These are phyloP conservation scores for Dorcus parallelipipedus DNA, from an alignment of 2,888 invertebrate species.

Conservation along the genomic window DNA sequence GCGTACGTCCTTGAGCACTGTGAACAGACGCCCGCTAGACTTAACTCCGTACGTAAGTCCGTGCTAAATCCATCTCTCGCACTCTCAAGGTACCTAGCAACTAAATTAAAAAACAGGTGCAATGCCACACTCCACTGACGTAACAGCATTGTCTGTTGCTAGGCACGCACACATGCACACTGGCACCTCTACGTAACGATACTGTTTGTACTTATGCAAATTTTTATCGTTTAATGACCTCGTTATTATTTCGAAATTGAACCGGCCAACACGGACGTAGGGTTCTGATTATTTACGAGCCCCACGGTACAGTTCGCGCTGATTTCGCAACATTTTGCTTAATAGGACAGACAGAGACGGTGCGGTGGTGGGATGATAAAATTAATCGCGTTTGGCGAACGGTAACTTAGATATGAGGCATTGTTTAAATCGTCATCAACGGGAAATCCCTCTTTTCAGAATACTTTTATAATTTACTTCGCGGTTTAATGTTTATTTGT, in stretches of 20 bases:
- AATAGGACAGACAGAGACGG: no score
- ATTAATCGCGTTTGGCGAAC: no score
- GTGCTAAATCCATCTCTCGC: conserved; percentile 7
- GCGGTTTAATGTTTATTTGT: no score
- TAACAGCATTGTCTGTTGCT: conserved; percentile 8
- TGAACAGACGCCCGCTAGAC: conserved; percentile 22
- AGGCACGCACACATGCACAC: background rate
- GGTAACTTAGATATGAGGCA: no score
- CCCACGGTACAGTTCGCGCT: no score
- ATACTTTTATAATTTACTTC: no score
- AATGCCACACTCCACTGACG: conserved; percentile 5
- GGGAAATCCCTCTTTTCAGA: no score
- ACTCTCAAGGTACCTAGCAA: conserved; percentile 13
- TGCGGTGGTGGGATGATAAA: no score
- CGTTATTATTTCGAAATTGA: background rate
- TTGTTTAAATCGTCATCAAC: no score
- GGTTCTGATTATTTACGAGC: no score
- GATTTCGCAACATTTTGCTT: no score
- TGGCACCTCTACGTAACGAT: background rate
- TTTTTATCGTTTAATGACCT: conserved; percentile 2
- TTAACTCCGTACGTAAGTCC: conserved; percentile 16
- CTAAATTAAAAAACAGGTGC: conserved; percentile 17
- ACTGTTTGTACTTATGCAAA: conserved; percentile 1
- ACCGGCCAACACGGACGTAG: no score
- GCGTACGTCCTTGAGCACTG: conserved; percentile 26